Evolutionary conservation across 2,888 invertebrate genomes (phyloP).

Genomic region (Mongoloraphidia duomilia): DNA sequence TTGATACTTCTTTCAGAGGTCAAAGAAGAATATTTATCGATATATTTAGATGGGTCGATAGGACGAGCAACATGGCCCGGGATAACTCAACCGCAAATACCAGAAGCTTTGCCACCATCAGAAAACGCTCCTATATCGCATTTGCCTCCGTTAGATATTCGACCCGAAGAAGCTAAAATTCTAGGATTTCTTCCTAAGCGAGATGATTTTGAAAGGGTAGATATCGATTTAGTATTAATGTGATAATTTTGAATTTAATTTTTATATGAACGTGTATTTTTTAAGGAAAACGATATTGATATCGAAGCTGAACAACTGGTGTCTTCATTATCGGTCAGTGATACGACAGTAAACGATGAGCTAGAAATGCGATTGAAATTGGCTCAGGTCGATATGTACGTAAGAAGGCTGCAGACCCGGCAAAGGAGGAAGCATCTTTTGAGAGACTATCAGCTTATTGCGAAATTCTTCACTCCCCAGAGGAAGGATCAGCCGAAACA

Average conservation of each 20-base stretch:
- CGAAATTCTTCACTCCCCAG: conserved; percentile 61
- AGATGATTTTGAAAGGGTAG: conserved; percentile 88
- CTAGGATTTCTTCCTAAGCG: conserved; percentile 90
- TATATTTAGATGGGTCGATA: conserved; percentile 81
- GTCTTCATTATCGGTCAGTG: conserved; percentile 68
- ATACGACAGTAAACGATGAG: conserved; percentile 73
- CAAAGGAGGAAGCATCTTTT: conserved; percentile 80
- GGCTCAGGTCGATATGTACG: conserved; percentile 87
- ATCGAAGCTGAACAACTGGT: conserved; percentile 76
- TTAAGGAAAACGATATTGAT: conserved; percentile 76
- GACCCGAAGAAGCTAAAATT: conserved; percentile 71
- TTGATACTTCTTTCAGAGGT: conserved; percentile 48
- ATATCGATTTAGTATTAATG: background rate
- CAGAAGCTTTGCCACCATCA: conserved; percentile 59
- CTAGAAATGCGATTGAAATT: conserved; percentile 79
- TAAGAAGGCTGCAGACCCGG: conserved; percentile 66
- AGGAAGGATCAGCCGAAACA: conserved; percentile 28
- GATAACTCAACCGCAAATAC: conserved; percentile 53
- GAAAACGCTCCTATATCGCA: conserved; percentile 47
- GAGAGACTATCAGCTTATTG: conserved; percentile 78
- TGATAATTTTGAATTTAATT: conserved; percentile 1
- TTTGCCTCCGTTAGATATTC: conserved; percentile 67
- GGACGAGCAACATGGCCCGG: conserved; percentile 77
- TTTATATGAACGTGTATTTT: conserved; percentile 10
- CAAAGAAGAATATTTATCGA: conserved; percentile 78